Percentiles rank a stretch among this genome's conserved stretches.
Conservation (phyloP, 2,113 vertebrate species). For the Antechinus flavipes region DNA sequence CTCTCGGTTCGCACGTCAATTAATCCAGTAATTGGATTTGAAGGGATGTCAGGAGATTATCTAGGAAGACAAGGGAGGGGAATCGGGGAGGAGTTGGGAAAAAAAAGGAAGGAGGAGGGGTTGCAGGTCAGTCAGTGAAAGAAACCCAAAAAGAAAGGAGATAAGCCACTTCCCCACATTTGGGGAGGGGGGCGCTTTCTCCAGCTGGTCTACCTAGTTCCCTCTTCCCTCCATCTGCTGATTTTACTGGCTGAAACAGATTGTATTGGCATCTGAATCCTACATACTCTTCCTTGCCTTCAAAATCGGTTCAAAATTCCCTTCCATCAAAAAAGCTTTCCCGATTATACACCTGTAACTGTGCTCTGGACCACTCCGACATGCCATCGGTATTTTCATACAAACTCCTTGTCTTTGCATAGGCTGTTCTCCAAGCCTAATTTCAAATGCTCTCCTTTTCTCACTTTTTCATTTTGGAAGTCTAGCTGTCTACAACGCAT, state of each 20-base stretch:
- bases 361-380: background rate
- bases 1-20: constrained; percentile 77
- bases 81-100: background rate
- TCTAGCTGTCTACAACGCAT: background rate
- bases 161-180: background rate
- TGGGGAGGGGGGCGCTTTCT: background rate
- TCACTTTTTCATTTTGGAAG: background rate
- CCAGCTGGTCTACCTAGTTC: background rate
- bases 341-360: background rate
- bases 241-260: background rate
- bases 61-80: constrained; percentile 9
- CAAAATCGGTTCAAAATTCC: background rate
- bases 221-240: background rate
- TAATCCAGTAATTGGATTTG: constrained; percentile 84
- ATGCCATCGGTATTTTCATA: background rate
- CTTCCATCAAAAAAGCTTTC: background rate
- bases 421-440: background rate
- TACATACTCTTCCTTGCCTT: background rate
- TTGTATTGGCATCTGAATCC: background rate
- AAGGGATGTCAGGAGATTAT: constrained; percentile 78
- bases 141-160: background rate
- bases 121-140: background rate
- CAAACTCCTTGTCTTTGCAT: background rate
- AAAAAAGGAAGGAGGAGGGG: background rate
- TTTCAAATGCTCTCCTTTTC: background rate